Conservation (phyloP, 92 coral and sea anemone species). For the Nematostella vectensis region DNA sequence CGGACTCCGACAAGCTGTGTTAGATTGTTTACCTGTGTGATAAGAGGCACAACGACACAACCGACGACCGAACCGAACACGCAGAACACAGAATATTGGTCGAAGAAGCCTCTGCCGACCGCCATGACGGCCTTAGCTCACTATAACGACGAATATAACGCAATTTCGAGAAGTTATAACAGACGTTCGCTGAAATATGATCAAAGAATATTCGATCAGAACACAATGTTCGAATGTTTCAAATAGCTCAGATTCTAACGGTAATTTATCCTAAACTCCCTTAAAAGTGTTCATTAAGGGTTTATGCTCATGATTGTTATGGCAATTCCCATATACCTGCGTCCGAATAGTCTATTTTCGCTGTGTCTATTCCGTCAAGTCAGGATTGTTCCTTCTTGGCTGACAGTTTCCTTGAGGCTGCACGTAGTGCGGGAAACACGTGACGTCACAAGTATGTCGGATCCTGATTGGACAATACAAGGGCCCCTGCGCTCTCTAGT, state of each 20-base stretch:
- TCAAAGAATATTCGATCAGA: conserved; percentile 23
- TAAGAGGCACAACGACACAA: conserved; percentile 97
- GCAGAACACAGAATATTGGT: conserved; percentile 98
- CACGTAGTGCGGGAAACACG: conserved; percentile 25
- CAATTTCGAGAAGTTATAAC: too few species aligned
- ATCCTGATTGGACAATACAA: conserved; percentile 12
- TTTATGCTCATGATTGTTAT: not conserved
- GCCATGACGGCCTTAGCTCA: conserved; percentile 99
- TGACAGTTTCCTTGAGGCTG: conserved; percentile 22
- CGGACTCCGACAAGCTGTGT: too few species aligned
- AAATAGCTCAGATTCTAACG: not conserved
- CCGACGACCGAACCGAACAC: conserved; percentile 99
- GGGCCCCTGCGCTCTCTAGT: too few species aligned
- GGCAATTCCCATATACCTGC: conserved; percentile 2
- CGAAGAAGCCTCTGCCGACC: conserved; percentile 98
- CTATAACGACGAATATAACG: too few species aligned
- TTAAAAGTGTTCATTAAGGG: not conserved
- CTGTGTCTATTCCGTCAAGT: not conserved
- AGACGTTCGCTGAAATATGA: conserved; percentile 23
- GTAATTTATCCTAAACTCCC: not conserved
- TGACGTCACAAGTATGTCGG: conserved; percentile 11
- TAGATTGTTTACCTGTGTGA: conserved; percentile 98
- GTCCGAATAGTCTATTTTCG: conserved; percentile 7
- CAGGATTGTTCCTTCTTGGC: not conserved
- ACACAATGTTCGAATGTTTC: conserved; percentile 6